Evolutionary conservation across 2,113 vertebrate species (phyloP).

Genomic region (Hemiprocne comata): DNA sequence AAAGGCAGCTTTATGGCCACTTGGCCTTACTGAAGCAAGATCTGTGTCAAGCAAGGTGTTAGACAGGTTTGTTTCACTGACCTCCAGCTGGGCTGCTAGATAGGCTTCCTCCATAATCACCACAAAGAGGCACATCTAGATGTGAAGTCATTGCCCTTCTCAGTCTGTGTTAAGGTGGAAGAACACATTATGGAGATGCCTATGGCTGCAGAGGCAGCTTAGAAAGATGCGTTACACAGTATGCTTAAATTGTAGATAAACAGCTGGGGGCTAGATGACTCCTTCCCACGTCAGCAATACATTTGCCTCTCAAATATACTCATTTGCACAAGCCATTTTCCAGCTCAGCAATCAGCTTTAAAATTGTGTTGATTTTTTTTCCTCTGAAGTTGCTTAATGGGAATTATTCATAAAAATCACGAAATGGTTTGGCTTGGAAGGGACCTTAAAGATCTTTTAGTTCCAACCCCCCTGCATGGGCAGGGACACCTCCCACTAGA

Average conservation of each 20-base stretch:
- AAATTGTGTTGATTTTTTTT: neutral
- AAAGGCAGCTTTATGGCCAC: neutral
- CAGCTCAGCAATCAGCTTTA: neutral
- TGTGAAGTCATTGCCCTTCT: neutral
- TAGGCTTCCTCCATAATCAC: neutral
- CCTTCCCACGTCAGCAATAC: neutral
- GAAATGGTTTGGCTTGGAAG: no score
- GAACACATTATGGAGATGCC: neutral
- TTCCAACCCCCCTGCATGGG: no score
- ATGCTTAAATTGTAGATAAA: neutral
- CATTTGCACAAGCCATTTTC: neutral
- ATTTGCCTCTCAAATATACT: neutral
- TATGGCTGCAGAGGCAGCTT: neutral
- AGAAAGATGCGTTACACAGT: neutral
- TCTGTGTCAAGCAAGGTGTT: neutral
- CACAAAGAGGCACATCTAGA: neutral
- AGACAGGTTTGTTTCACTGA: neutral
- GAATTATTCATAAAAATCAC: neutral
- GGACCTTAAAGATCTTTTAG: no score
- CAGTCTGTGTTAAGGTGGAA: neutral
- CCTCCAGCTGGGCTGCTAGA: neutral
- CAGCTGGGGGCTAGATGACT: neutral
- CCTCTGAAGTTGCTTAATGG: neutral
- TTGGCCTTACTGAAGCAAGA: neutral
- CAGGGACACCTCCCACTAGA: no score